Conservation (phyloP, 92 coral and sea anemone species). For the Anthopleura xanthogrammica region DNA sequence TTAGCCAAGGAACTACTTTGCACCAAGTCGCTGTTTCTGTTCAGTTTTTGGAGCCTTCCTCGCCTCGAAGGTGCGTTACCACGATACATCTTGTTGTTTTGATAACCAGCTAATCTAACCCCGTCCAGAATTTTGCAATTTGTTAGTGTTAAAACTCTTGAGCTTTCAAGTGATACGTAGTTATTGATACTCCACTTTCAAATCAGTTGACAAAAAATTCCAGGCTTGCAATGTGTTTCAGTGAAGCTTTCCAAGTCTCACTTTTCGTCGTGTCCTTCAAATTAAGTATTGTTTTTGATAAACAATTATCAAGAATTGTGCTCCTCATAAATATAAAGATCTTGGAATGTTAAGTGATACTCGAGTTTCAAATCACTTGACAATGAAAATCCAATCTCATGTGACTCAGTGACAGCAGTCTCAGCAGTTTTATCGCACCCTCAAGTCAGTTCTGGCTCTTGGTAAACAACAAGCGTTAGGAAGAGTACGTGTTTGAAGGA, state of each 20-base stretch:
- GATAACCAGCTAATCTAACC: not conserved
- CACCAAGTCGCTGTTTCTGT: not conserved
- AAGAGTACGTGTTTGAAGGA: not conserved
- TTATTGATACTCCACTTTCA: no score
- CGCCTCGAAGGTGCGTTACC: not conserved
- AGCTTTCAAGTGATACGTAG: no score
- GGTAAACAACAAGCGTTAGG: not conserved
- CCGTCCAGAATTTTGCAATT: not conserved
- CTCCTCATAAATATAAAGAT: not conserved
- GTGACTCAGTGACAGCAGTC: not conserved
- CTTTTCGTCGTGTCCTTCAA: no score
- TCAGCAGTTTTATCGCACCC: not conserved
- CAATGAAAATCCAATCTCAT: not conserved
- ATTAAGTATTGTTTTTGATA: no score
- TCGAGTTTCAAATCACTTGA: constrained; percentile 1
- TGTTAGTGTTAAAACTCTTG: no score
- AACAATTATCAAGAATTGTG: not conserved
- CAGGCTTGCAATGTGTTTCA: no score
- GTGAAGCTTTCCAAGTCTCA: no score
- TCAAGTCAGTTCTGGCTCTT: not conserved
- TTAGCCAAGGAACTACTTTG: constrained; percentile 14
- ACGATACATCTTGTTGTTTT: not conserved
- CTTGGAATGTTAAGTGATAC: not conserved
- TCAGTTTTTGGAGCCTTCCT: not conserved
- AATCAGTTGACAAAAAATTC: no score